Base-by-base conservation (phyloP, 2,113 vertebrate genomes). In the Megaceryle maxima region DNA sequence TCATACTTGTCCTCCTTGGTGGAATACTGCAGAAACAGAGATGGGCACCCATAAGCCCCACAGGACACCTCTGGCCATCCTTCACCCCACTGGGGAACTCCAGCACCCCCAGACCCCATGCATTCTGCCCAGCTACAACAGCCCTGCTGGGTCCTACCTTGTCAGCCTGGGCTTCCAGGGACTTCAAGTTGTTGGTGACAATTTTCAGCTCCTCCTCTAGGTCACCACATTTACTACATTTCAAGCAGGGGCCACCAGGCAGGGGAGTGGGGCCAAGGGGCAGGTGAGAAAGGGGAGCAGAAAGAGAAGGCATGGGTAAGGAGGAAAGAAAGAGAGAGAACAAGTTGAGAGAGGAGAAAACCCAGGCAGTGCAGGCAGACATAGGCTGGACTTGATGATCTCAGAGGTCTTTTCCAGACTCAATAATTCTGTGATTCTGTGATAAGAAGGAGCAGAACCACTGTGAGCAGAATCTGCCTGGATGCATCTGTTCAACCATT, bases 131-230 rank as follows among this genome's bases (percentile, higher is more conserved):
- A 79, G 46, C 62, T 60, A 57, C 79, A 73, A 48, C 78, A 86
- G 57, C 62, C 78, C 94, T n/a, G 6, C 83, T 8, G 1, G 44
- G 57, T 81, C 98, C 96, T 99, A 99, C 99, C 99, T 99, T 99
- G 95, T 99, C 99, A 48, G 99, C 98, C 98, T 99, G 99, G 88
- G 99, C 99, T 94, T 99, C 99, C 98, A 99, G 97, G 74, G 99
- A 99, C 98, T 99, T 99, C 98, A 99, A 97, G 98, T 99, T 99
- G 99, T 99, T 99, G 99, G 99, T 99, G 98, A 99, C 99, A 99
- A 99, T 99, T 99, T 99, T 99, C 99, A 99, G 98, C 97, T 99
- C 99, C 96, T 99, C 99, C 97, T 99, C 99, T 98, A 99, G 99
- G 96, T 99, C 99, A 98, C 98, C 99, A 98, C 99, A 99, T 99